Conservation (phyloP, 2,797 vertebrate genomes). For the Spea hammondii region DNA sequence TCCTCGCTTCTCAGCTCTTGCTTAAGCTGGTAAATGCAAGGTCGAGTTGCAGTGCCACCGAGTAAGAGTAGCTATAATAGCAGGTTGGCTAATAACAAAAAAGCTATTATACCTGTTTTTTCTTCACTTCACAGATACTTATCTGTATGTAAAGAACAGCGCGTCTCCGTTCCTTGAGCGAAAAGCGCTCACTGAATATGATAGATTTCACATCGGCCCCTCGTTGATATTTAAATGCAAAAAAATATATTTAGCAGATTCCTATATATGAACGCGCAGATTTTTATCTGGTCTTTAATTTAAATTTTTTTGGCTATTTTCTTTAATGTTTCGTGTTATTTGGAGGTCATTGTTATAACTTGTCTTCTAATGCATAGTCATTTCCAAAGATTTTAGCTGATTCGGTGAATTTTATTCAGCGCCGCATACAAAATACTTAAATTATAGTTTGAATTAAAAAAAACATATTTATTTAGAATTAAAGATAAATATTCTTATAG, state of each 20-base stretch:
- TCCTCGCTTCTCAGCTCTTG: background rate
- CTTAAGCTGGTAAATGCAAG: constrained; percentile 1
- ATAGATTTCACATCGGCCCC: constrained; percentile 47
- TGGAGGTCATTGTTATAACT: too few species aligned
- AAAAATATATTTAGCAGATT: constrained; percentile 1
- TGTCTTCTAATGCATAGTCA: too few species aligned
- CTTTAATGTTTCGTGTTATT: too few species aligned
- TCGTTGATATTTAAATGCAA: constrained; percentile 31
- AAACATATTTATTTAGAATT: too few species aligned
- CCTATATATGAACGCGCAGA: background rate
- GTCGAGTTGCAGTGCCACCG: background rate
- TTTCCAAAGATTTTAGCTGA: too few species aligned
- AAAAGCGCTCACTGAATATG: constrained; percentile 45
- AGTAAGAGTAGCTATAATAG: constrained; percentile 19
- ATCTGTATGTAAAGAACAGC: constrained; percentile 44
- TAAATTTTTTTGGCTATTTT: too few species aligned
- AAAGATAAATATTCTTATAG: too few species aligned
- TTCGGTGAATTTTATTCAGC: too few species aligned
- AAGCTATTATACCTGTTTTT: constrained; percentile 16
- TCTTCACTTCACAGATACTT: constrained; percentile 17
- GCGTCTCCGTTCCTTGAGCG: constrained; percentile 35
- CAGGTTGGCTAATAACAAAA: constrained; percentile 6
- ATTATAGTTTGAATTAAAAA: too few species aligned
- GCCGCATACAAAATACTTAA: too few species aligned
- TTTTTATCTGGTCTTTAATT: background rate